Conservation (phyloP, 2,113 vertebrate genomes). For the Dryoscopus gambensis region DNA sequence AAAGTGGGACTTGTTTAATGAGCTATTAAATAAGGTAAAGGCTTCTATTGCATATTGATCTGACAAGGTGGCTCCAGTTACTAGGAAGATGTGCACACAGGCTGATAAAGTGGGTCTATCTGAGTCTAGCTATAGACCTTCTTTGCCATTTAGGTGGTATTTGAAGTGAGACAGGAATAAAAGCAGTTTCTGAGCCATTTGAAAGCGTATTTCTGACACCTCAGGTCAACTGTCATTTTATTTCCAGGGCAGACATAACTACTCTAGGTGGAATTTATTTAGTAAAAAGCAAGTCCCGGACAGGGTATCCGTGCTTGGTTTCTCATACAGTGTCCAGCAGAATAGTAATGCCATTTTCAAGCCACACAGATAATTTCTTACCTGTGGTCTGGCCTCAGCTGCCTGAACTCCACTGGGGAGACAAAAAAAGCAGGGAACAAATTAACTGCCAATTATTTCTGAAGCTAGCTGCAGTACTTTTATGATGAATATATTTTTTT, state of each 20-base stretch:
- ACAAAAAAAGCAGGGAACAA: background rate
- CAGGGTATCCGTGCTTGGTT: background rate
- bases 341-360: background rate
- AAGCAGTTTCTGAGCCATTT: background rate
- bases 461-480: background rate
- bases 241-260: slow-evolving; percentile 21
- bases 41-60: background rate
- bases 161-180: slow-evolving; percentile 30
- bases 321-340: background rate
- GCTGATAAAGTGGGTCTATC: background rate
- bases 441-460: slow-evolving; percentile 8
- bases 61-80: background rate
- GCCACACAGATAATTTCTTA: background rate
- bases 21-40: slow-evolving; percentile 1
- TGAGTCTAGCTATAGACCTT: background rate
- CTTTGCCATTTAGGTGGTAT: slow-evolving; percentile 42
- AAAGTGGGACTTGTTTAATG: background rate
- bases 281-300: background rate
- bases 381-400: background rate
- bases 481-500: background rate
- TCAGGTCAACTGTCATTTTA: slow-evolving; percentile 34
- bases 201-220: slow-evolving; percentile 16
- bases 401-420: background rate
- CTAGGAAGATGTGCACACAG: background rate
- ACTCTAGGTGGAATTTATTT: background rate